Base-by-base conservation (phyloP, 1,140 invertebrate genomes). In the Macrocentrus cingulum region DNA sequence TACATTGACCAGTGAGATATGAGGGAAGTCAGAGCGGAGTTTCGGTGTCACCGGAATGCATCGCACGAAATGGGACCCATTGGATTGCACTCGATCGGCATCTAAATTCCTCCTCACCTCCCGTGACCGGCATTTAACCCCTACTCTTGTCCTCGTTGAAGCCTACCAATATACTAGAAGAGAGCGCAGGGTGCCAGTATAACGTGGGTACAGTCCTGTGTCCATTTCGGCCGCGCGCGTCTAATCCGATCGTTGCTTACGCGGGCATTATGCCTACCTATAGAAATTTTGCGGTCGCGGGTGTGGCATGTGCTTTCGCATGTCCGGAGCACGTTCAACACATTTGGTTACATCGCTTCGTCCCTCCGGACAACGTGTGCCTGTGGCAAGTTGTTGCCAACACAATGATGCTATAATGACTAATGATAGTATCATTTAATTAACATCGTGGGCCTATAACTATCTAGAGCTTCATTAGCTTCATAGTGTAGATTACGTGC, bases 391-490 rank as follows among this genome's bases (percentile, higher is more conserved):
- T 62, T 62, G 61, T 62, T 59, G 61, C 56, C 64, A 64, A 70
- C 71, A 74, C 72, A 74, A 78, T 77, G 69, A 74, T 70, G 70
- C 69, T 70, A 72, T 72, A 76, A 77, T 76, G 75, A 79, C 77
- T 77, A 80, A 80, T 80, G 76, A 80, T 79, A 66, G 71, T 80
- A 80, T 78, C 76, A 78, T 78, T 80, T 79, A 78, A 80, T 80
- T 79, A 80, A 79, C 75, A 77, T 76, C 74, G 66, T 70, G 70
- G 70, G 69, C 25, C 25, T 29, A 29, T 72, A 77, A 75, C 69
- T 71, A 71, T 67, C 66, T 66, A 66, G 65, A 60, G 72, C 71
- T 77, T 73, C 75, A 74, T 77, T 77, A 76, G 74, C 70, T 70
- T 56, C 5, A 3, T 16, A 9, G 9, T 9, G 22, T 52, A 15